A percentile compares a stretch with the other conserved stretches of the same genome.
Conservation (phyloP, 2,113 vertebrate species). For the Mus pahari region DNA sequence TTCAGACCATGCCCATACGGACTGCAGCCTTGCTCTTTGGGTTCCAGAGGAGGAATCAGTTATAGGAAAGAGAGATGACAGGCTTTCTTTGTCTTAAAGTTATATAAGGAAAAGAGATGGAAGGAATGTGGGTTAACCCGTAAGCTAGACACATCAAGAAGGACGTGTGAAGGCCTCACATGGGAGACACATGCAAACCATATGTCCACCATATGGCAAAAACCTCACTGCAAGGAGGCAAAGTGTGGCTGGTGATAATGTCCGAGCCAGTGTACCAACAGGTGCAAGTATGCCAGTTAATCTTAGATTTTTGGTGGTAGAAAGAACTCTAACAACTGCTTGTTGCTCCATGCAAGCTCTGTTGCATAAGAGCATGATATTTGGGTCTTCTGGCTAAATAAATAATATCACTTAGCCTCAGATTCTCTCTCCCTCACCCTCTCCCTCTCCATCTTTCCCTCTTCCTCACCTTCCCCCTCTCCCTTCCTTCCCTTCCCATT, state of each 20-base stretch:
- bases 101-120: background rate
- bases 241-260: background rate
- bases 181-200: background rate
- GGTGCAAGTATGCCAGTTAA: background rate
- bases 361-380: background rate
- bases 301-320: background rate
- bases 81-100: background rate
- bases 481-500: too few species aligned
- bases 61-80: background rate
- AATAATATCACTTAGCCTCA: background rate
- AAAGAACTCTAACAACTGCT: background rate
- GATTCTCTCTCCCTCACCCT: background rate
- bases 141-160: background rate
- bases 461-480: accelerated
- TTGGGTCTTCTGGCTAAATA: background rate
- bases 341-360: background rate
- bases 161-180: background rate
- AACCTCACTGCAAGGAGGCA: background rate
- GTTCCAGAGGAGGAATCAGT: background rate
- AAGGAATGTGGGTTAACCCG: background rate
- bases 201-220: background rate
- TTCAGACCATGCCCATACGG: too few species aligned
- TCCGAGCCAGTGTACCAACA: background rate
- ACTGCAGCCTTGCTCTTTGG: background rate
- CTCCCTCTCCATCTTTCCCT: background rate